phyloP scores from a whole-genome alignment of 2,113 vertebrate genomes.

The Nerophis lumbriciformis region DNA sequence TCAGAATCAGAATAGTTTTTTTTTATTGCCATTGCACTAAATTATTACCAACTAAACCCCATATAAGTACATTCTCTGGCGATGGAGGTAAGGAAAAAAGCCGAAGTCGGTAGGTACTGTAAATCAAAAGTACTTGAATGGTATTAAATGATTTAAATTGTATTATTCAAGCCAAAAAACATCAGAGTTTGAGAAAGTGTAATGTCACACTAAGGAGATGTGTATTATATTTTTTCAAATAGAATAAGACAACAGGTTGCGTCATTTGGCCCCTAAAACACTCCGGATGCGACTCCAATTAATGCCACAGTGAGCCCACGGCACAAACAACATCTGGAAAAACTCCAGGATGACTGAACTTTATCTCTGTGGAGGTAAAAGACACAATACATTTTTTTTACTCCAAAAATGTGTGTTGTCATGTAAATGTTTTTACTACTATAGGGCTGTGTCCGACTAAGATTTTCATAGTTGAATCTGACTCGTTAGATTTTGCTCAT shows the following conservation, averaged over 20 bases:
- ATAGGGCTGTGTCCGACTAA: too few relatives aligned
- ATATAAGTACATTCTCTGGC: too few relatives aligned
- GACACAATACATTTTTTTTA: background rate
- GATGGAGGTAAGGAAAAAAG: too few relatives aligned
- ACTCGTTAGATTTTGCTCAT: too few relatives aligned
- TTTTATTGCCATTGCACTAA: too few relatives aligned
- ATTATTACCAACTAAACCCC: too few relatives aligned
- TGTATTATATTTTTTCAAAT: background rate
- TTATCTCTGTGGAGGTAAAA: constrained; percentile 25
- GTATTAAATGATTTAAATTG: background rate
- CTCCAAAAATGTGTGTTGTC: background rate
- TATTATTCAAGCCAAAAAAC: background rate
- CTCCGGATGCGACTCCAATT: constrained; percentile 31
- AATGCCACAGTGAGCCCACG: constrained; percentile 31
- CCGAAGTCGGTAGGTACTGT: too few relatives aligned
- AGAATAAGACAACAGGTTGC: background rate
- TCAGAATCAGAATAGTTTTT: too few relatives aligned
- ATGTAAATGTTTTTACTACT: background rate
- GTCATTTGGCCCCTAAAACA: constrained; percentile 37
- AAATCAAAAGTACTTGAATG: too few relatives aligned
- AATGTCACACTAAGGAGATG: background rate
- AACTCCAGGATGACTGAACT: constrained; percentile 3
- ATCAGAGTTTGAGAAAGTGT: background rate
- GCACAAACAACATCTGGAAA: constrained; percentile 39
- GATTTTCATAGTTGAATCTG: too few relatives aligned